Evolutionary conservation across 2,888 invertebrate species (phyloP), one percentile per base, ranked within the genome.

Genomic region (Eretmocerus hayati): DNA sequence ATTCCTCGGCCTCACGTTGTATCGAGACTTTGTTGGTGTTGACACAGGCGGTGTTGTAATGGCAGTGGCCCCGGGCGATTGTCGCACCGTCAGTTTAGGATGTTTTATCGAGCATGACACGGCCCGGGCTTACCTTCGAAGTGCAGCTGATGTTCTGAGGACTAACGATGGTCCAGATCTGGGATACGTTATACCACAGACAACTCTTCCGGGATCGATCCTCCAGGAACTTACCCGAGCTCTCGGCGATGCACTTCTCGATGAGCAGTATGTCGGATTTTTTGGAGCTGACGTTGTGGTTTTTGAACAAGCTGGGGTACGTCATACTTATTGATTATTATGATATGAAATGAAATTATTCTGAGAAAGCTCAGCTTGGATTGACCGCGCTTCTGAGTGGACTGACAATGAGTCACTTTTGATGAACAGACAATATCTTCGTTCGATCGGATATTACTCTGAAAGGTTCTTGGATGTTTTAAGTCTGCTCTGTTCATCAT

Each of bases 51-150:
- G 48, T 5, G 36, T 53, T 1, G 9, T 61, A 4, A 58, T 53
- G 41, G 53, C 46, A 5, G 59, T 51, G 23, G 58, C 59, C n/a
- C 8, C 41, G 37, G 21, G 19, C 18, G 32, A 50, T 18, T 56
- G 51, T 30, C 45, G 46, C n/a, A 49, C 56, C 37, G 44, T 60
- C 9, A 59, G 57, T 22, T 38, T 62, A 21, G 59, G 58, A 31
- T 50, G 56, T 2, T 54, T 58, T 21, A 52, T 58, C 38, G 59
- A 60, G 46, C 58, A 60, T 51, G 61, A 62, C 48, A 56, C 55
- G 22, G 59, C 59, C 16, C 19, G 44, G 11, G 53, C 59, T 4
- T 23, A 42, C 22, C 39, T 62, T 4, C 36, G 53, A 16, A 48
- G 46, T 15, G 42, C 56, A 3, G 59, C 59, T 6, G 59, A 62